Evolutionary conservation across 1,140 invertebrate genomes (phyloP).

Genomic region (Halesus radiatus): DNA sequence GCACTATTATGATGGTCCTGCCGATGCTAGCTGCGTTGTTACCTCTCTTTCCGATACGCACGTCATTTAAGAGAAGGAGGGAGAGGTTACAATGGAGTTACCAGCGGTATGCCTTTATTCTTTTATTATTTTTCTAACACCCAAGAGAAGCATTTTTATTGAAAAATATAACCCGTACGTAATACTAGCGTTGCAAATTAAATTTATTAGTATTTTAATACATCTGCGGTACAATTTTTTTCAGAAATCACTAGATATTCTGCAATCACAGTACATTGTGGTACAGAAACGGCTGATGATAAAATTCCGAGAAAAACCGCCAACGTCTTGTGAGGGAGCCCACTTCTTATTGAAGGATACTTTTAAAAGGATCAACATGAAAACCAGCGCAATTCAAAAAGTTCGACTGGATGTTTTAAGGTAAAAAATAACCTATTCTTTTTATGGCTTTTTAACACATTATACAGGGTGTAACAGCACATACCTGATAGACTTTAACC

Average conservation of each 20-base stretch:
- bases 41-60: no score
- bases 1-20: neutral
- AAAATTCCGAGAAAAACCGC: conserved; percentile 84
- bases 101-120: no score
- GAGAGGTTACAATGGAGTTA: no score
- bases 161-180: neutral
- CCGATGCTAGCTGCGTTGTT: no score
- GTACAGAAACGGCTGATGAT: conserved; percentile 81
- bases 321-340: conserved; percentile 78
- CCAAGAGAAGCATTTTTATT: no score
- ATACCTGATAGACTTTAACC: no score
- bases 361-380: conserved; percentile 73
- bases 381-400: conserved; percentile 67
- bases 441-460: neutral
- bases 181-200: neutral
- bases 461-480: no score
- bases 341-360: conserved; percentile 82
- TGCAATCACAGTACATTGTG: conserved; percentile 78
- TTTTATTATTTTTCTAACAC: no score
- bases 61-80: no score
- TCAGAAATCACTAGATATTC: conserved; percentile 73
- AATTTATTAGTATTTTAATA: neutral
- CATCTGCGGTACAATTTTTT: conserved; percentile 27
- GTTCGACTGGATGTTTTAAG: conserved; percentile 60
- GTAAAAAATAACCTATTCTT: conserved; percentile 7